Base-by-base conservation (phyloP, 2,888 invertebrate species). In the Clitarchus hookeri region DNA sequence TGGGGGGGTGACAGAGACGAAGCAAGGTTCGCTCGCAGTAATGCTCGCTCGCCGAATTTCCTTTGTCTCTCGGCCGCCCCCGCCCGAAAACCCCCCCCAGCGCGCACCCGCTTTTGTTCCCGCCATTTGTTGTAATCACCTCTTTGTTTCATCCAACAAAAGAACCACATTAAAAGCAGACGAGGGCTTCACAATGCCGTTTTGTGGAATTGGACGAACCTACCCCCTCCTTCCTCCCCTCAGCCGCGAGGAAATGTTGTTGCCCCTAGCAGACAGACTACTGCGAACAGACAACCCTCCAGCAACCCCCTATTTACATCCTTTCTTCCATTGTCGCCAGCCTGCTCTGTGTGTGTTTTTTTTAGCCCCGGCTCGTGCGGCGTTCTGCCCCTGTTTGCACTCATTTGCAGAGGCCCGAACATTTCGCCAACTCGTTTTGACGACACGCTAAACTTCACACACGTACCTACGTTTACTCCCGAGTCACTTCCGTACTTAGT, bases 121-220 rank as follows among this genome's bases (percentile, higher is more conserved):
- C 65, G n/a, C 65, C 65, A 65, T 65, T 65, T 65, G 65, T 65
- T 65, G 65, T 65, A 65, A 65, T 65, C 65, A 65, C 65, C 65
- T 65, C 65, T 65, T 65, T 65, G 65, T 65, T 65, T 65, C 65
- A 65, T n/a, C 65, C 65, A 65, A 65, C 65, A 65, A 65, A 65
- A 65, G 65, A 65, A 65, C 65, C 65, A 65, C 65, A 65, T 65
- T 65, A 65, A 65, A 65, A 65, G 65, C 65, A 65, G 65, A 65
- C 65, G 65, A 65, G 65, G 65, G 65, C 65, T 65, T n/a, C 65
- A 65, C 65, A 65, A 65, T 65, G 65, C 65, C 65, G 65, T 65
- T 65, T 65, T 65, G 65, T 65, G 65, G 65, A 65, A 65, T 65
- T 65, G 65, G 65, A 65, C 65, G 65, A 65, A n/a, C 65, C n/a